These are phyloP conservation scores for Microctenopoma lineatum DNA, from an alignment of 2,797 vertebrate species.

Conservation along the genomic window DNA sequence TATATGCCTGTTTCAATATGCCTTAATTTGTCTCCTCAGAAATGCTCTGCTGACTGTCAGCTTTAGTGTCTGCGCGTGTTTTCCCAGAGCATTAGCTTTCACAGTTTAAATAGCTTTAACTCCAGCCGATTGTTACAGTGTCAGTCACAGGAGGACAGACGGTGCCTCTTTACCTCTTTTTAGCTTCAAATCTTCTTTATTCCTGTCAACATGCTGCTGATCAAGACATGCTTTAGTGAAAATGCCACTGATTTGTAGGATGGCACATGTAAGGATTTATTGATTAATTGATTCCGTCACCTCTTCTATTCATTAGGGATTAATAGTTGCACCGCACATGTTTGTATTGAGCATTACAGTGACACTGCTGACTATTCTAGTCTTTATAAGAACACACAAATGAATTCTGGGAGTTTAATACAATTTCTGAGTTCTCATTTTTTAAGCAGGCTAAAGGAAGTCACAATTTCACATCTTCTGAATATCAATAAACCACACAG, in stretches of 20 bases:
- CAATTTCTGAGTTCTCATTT: no score
- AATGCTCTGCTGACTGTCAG: conserved; percentile 64
- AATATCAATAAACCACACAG: no score
- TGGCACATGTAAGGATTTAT: conserved; percentile 18
- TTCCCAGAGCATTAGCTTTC: conserved; percentile 71
- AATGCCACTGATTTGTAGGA: conserved; percentile 25
- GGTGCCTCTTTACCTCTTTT: conserved; percentile 22
- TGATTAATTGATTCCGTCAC: conserved; percentile 28
- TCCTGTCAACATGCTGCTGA: conserved; percentile 42
- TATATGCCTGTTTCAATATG: conserved; percentile 65
- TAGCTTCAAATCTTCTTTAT: conserved; percentile 51
- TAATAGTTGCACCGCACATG: conserved; percentile 28
- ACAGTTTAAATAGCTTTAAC: conserved; percentile 73
- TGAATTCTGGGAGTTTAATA: neutral
- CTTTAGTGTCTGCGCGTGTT: conserved; percentile 64
- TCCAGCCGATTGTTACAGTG: conserved; percentile 47
- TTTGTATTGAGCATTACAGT: conserved; percentile 23
- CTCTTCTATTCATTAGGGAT: conserved; percentile 46
- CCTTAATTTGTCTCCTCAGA: conserved; percentile 68
- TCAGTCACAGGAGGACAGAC: conserved; percentile 55
- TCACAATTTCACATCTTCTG: no score
- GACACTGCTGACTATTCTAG: neutral
- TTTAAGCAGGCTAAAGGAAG: no score
- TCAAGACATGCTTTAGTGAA: conserved; percentile 21
- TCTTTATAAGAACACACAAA: no score